Percentiles rank a stretch among this genome's conserved stretches.
Evolutionary conservation across 2,888 invertebrate species (phyloP).

Genomic region (Metopia argyrocephala): DNA sequence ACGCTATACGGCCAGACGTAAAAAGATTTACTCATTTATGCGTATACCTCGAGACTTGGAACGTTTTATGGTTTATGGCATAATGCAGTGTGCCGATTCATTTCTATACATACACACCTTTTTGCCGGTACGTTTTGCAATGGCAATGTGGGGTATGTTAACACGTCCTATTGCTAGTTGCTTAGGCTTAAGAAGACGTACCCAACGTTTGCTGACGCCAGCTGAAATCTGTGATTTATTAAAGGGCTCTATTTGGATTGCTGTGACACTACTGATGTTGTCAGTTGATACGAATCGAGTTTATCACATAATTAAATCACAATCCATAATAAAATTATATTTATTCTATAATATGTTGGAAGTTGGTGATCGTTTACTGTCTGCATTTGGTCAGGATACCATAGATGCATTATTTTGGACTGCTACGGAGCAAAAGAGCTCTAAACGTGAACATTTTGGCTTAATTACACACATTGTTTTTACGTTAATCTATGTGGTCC

Average conservation of each 20-base stretch:
- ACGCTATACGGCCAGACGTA: slow-evolving; percentile 93
- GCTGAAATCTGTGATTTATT: slow-evolving; percentile 97
- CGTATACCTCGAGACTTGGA: slow-evolving; percentile 95
- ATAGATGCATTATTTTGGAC: slow-evolving; percentile 99
- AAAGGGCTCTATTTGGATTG: slow-evolving; percentile 92
- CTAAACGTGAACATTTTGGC: slow-evolving; percentile 90
- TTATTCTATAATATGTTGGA: slow-evolving; percentile 99
- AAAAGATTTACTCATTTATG: slow-evolving; percentile 98
- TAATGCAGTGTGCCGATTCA: slow-evolving; percentile 97
- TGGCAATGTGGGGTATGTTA: slow-evolving; percentile 90
- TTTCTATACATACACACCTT: slow-evolving; percentile 98
- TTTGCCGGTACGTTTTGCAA: slow-evolving; percentile 92
- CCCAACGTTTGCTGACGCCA: slow-evolving; percentile 85
- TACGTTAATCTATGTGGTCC: slow-evolving; percentile 93
- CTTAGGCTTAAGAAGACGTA: slow-evolving; percentile 82
- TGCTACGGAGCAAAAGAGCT: slow-evolving; percentile 94
- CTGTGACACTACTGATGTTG: slow-evolving; percentile 89
- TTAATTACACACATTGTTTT: slow-evolving; percentile 94
- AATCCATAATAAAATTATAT: slow-evolving; percentile 99
- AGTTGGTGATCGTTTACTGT: slow-evolving; percentile 96
- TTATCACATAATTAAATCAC: slow-evolving; percentile 97
- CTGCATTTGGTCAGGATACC: slow-evolving; percentile 98
- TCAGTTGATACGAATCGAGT: slow-evolving; percentile 98
- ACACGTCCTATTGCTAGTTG: slow-evolving; percentile 86
- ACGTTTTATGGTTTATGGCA: slow-evolving; percentile 95